Evolutionary conservation across 2,888 invertebrate genomes (phyloP).

Genomic region (Yponomeuta sedellus): DNA sequence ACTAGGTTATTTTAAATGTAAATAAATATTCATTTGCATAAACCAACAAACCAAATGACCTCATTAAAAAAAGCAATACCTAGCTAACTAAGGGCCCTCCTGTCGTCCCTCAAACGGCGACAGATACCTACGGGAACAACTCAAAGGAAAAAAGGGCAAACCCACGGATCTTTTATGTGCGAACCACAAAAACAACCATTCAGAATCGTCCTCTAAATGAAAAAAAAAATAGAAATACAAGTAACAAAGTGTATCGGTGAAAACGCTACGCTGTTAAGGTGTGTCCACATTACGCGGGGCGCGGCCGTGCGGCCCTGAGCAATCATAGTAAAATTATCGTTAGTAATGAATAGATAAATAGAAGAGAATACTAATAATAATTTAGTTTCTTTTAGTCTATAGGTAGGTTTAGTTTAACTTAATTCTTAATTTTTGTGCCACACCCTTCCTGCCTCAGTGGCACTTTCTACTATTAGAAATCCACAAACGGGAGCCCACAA

Average conservation of each 20-base stretch:
- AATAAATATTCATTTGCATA: neutral
- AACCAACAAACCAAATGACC: neutral
- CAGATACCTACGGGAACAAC: neutral
- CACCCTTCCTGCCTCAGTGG: too few species aligned
- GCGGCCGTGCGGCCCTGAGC: too few species aligned
- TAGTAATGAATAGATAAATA: too few species aligned
- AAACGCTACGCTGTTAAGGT: constrained; percentile 47
- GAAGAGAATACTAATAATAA: too few species aligned
- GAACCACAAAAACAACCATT: constrained; percentile 25
- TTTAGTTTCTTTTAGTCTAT: too few species aligned
- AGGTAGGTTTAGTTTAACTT: too few species aligned
- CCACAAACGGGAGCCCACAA: too few species aligned
- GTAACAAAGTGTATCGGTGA: constrained; percentile 41
- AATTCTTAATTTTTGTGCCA: too few species aligned
- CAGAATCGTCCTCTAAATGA: constrained; percentile 27
- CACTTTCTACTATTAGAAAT: too few species aligned
- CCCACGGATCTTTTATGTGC: constrained; percentile 22
- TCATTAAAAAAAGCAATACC: neutral
- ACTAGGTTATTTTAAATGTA: too few species aligned
- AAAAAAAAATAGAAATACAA: constrained; percentile 35
- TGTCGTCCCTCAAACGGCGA: neutral
- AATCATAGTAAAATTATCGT: too few species aligned
- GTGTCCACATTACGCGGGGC: too few species aligned
- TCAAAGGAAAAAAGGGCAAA: constrained; percentile 22
- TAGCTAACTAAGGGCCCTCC: neutral